Percentiles rank a stretch among this genome's conserved stretches.
Conservation (phyloP, 2,113 vertebrate genomes). For the Cyphomyrus plagiostoma region DNA sequence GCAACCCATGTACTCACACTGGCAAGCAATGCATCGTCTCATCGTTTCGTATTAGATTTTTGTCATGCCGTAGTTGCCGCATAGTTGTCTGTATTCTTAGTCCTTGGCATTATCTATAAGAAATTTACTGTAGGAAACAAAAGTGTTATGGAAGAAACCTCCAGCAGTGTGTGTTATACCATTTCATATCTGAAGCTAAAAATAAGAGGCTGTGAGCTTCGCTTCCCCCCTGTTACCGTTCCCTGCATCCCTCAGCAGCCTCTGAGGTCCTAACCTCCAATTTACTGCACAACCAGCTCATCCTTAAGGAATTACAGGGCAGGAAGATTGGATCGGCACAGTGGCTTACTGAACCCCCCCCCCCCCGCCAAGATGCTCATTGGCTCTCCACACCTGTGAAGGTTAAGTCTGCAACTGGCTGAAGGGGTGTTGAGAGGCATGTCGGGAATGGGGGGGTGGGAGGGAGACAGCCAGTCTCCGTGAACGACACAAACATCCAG, state of each 20-base stretch:
- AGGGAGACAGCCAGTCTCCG: neutral
- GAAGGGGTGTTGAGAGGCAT: neutral
- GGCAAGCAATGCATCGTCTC: neutral
- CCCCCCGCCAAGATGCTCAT: neutral
- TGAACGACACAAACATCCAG: neutral
- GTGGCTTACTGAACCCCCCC: slow-evolving; percentile 24
- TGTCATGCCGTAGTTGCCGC: neutral
- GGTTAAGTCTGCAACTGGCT: neutral
- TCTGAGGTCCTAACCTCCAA: slow-evolving; percentile 38
- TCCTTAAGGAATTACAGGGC: slow-evolving; percentile 58
- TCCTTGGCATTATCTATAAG: neutral
- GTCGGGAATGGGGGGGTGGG: neutral
- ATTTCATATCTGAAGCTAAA: neutral
- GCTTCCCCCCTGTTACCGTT: slow-evolving; percentile 26
- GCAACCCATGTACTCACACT: neutral
- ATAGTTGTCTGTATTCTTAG: neutral
- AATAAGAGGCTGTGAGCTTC: no score
- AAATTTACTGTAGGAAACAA: neutral
- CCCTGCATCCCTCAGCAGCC: neutral
- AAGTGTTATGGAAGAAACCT: neutral
- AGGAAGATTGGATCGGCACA: slow-evolving; percentile 42
- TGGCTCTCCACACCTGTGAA: neutral
- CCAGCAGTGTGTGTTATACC: neutral
- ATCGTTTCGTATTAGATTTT: neutral
- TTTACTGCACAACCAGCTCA: slow-evolving; percentile 56